These are phyloP conservation scores for Helarctos malayanus DNA, from an alignment of 2,797 vertebrate species.

Conservation along the genomic window DNA sequence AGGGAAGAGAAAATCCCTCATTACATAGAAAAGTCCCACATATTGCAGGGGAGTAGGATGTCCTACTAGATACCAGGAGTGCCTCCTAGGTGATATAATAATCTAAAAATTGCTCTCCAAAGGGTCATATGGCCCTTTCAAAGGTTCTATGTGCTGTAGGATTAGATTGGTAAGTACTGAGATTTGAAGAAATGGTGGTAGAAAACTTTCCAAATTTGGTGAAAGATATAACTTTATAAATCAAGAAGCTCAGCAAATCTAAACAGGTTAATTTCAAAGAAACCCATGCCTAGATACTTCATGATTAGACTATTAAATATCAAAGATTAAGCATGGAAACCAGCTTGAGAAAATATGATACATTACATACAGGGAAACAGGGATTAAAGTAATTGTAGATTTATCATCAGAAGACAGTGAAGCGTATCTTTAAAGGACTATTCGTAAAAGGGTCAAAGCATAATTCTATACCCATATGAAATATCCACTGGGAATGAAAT, in stretches of 20 bases:
- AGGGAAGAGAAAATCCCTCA: neutral
- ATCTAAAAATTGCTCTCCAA: neutral
- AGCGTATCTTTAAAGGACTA: neutral
- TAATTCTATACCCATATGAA: neutral
- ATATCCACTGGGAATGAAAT: neutral
- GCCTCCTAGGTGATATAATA: neutral
- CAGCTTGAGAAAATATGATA: neutral
- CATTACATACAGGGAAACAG: neutral
- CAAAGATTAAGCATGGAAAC: neutral
- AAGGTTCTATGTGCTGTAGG: neutral
- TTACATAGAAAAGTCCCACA: neutral
- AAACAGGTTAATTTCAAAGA: neutral
- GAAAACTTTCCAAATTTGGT: neutral
- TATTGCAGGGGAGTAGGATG: neutral
- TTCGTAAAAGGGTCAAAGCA: neutral
- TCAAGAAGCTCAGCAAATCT: neutral
- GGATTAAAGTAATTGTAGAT: neutral
- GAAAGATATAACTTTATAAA: neutral
- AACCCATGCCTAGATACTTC: neutral
- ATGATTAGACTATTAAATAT: neutral
- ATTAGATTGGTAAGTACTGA: neutral
- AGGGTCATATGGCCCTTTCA: neutral
- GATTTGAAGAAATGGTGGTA: neutral
- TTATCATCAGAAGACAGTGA: neutral
- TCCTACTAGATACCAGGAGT: neutral